These are phyloP conservation scores for Sarcophaga carnaria DNA, from an alignment of 2,888 invertebrate genomes.

Conservation along the genomic window DNA sequence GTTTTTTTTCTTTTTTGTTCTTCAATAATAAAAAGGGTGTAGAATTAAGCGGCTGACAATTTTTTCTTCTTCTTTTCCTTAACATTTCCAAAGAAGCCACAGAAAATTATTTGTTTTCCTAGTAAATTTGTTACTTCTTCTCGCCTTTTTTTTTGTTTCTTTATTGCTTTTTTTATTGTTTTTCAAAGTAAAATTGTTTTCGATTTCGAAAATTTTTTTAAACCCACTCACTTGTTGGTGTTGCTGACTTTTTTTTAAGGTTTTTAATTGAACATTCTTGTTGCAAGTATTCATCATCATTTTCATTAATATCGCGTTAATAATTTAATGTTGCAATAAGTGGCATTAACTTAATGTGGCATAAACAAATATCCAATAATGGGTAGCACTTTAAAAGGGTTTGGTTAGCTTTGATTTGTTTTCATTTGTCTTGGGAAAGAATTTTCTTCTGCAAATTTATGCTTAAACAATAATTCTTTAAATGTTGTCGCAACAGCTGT, in stretches of 20 bases:
- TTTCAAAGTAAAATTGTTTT: constrained; percentile 43
- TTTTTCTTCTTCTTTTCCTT: constrained; percentile 1
- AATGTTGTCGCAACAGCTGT: no score
- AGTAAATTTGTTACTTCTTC: constrained; percentile 22
- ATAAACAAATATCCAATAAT: not conserved
- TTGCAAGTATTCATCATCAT: constrained; percentile 39
- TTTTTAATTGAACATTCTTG: constrained; percentile 13
- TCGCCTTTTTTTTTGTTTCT: not conserved
- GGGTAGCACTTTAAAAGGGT: not conserved
- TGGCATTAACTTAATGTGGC: constrained; percentile 29
- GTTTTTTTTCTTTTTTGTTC: no score
- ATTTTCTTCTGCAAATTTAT: no score
- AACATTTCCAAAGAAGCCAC: constrained; percentile 34
- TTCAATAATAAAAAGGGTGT: not conserved
- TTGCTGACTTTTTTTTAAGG: not conserved
- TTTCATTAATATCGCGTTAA: not conserved
- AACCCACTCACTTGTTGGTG: constrained; percentile 52
- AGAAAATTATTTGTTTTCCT: constrained; percentile 49
- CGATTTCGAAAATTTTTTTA: constrained; percentile 38
- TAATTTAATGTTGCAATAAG: constrained; percentile 21
- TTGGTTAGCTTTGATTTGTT: not conserved
- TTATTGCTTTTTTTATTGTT: constrained; percentile 21
- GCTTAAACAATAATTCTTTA: no score
- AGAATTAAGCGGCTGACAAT: constrained; percentile 12
- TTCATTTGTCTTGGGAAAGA: no score